Conservation (phyloP, 2,113 vertebrate species). For the Rhynchomys soricoides region DNA sequence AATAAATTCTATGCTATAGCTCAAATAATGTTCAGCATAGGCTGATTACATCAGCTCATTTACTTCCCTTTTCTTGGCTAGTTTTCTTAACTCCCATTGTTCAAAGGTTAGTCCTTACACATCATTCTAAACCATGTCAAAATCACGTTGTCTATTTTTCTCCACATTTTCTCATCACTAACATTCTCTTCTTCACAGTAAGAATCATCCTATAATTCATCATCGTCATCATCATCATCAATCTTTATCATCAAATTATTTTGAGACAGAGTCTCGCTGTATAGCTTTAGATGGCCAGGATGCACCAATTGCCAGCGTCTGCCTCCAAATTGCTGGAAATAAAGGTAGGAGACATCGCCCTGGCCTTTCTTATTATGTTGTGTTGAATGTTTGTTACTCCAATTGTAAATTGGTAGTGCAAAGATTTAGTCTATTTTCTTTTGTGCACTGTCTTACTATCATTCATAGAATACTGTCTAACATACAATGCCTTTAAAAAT, state of each 20-base stretch:
- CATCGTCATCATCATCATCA: neutral
- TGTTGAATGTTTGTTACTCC: neutral
- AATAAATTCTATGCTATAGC: neutral
- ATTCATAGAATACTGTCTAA: neutral
- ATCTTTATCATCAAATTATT: neutral
- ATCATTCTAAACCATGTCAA: neutral
- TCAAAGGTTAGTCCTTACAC: neutral
- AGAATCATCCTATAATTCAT: neutral
- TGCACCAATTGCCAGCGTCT: neutral
- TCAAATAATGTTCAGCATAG: neutral
- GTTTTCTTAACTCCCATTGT: neutral
- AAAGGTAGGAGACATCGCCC: neutral
- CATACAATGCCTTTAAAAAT: neutral
- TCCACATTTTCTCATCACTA: neutral
- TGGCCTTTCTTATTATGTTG: neutral
- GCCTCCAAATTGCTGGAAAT: neutral
- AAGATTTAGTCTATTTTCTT: neutral
- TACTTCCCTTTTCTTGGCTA: neutral
- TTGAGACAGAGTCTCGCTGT: neutral
- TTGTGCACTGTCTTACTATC: neutral
- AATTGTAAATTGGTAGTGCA: neutral
- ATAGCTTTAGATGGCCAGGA: neutral
- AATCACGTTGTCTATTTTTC: neutral
- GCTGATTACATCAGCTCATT: neutral
- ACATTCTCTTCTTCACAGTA: neutral